Evolutionary conservation across 2,113 vertebrate genomes (phyloP).

Genomic region (Lamprotornis superbus): DNA sequence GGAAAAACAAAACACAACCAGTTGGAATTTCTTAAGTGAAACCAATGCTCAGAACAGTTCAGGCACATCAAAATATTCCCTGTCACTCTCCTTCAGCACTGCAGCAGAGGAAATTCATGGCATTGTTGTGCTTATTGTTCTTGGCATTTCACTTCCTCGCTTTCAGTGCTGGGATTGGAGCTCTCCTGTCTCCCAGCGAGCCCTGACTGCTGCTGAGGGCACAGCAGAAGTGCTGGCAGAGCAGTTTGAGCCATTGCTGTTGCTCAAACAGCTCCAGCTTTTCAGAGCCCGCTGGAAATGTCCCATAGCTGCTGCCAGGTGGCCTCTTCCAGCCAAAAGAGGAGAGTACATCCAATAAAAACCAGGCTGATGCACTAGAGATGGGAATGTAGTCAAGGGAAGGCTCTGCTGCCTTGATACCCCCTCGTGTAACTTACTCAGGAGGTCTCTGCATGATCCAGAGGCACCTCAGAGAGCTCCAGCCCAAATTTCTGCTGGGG

Average conservation of each 20-base stretch:
- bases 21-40: background rate
- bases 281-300: background rate
- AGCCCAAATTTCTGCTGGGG: background rate
- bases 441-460: background rate
- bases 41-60: background rate
- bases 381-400: background rate
- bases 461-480: background rate
- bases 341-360: background rate
- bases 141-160: conserved; percentile 13
- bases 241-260: background rate
- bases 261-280: background rate
- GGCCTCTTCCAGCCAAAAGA: background rate
- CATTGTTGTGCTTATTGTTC: conserved; percentile 22
- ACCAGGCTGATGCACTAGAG: background rate
- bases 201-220: background rate
- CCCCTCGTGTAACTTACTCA: background rate
- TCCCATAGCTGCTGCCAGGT: background rate
- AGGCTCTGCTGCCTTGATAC: background rate
- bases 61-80: background rate
- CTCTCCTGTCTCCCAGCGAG: background rate
- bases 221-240: background rate
- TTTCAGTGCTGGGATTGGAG: background rate
- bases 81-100: background rate
- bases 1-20: background rate
- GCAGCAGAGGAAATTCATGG: background rate